These are phyloP conservation scores for Erebia palarica DNA, from an alignment of 2,888 invertebrate genomes.

Conservation along the genomic window DNA sequence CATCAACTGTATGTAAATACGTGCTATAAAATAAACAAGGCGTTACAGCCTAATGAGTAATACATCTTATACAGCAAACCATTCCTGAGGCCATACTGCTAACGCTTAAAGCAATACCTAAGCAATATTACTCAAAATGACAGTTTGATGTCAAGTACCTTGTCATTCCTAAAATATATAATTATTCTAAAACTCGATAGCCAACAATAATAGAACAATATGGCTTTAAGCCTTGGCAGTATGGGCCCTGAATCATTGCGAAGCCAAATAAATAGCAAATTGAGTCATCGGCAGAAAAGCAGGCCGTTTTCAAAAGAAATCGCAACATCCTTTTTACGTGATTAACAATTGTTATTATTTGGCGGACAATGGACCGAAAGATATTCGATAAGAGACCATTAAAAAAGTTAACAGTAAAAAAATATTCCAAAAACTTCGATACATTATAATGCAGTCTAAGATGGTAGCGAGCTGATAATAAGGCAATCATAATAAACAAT, in stretches of 20 bases:
- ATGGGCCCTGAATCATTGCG: slow-evolving; percentile 20
- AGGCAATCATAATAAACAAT: too few species aligned
- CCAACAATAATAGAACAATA: too few species aligned
- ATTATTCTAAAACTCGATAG: neutral
- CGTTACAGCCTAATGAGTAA: slow-evolving; percentile 16
- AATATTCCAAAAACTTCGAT: too few species aligned
- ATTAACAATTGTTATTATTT: slow-evolving; percentile 10
- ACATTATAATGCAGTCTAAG: too few species aligned
- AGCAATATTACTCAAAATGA: too few species aligned
- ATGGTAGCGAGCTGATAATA: too few species aligned
- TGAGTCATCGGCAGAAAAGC: slow-evolving; percentile 23
- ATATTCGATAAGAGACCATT: neutral
- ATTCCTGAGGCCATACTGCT: slow-evolving; percentile 16
- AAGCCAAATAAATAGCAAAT: slow-evolving; percentile 36
- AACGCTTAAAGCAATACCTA: too few species aligned
- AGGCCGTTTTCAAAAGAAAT: slow-evolving; percentile 11
- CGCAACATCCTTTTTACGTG: slow-evolving; percentile 6
- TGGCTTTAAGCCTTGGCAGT: too few species aligned
- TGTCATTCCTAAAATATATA: too few species aligned
- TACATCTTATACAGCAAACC: slow-evolving; percentile 24
- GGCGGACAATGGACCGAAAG: neutral
- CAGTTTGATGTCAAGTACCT: too few species aligned
- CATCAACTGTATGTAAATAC: slow-evolving; percentile 26
- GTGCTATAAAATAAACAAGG: slow-evolving; percentile 23
- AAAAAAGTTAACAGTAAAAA: too few species aligned